A percentile compares a stretch with the other conserved stretches of the same genome.
Evolutionary conservation across 2,113 vertebrate species (phyloP).

Genomic region (Nicator chloris): DNA sequence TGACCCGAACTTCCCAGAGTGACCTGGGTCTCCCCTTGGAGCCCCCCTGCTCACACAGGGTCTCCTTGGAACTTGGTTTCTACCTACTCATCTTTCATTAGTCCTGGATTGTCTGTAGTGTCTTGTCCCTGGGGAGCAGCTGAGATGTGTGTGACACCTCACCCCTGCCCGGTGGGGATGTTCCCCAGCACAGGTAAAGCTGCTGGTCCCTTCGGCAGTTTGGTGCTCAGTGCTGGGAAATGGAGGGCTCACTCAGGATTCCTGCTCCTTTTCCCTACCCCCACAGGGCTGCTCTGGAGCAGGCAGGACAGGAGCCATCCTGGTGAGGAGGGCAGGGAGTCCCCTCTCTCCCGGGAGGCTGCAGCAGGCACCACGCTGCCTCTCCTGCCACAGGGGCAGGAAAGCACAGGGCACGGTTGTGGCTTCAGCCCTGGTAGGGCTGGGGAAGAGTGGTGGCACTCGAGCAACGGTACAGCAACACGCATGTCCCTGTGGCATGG

Average conservation of each 20-base stretch:
- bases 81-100: not conserved
- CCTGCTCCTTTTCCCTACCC: not conserved
- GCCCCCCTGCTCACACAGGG: not conserved
- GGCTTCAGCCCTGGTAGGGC: not conserved
- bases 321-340: not conserved
- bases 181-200: not conserved
- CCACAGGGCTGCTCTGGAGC: not conserved
- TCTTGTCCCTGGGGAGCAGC: not conserved
- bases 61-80: not conserved
- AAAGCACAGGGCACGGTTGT: not conserved
- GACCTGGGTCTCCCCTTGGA: not conserved
- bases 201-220: not conserved
- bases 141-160: not conserved
- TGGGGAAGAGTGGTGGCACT: not conserved
- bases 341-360: rapidly evolving
- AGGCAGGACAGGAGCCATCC: not conserved
- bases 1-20: not conserved
- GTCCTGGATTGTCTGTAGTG: not conserved
- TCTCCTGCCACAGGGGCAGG: not conserved
- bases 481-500: rapidly evolving
- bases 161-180: rapidly evolving
- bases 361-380: not conserved
- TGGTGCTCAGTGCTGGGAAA: conserved; percentile 5
- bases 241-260: not conserved
- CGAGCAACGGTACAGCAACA: not conserved